Evolutionary conservation across 2,888 invertebrate genomes (phyloP).

Genomic region (Plebejus argus): DNA sequence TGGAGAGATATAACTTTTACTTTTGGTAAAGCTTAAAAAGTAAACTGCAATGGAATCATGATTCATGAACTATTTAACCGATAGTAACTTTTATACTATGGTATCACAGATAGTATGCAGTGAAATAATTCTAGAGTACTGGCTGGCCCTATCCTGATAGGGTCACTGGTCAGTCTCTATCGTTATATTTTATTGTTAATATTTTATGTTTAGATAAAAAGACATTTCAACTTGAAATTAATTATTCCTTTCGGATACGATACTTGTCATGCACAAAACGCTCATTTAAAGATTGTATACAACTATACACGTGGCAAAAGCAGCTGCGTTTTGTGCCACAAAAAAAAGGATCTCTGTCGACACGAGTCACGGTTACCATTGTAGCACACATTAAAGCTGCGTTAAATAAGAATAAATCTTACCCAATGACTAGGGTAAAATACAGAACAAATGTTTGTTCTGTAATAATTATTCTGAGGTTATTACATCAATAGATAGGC

Average conservation of each 20-base stretch:
- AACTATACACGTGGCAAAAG: slow-evolving; percentile 30
- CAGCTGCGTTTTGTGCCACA: slow-evolving; percentile 15
- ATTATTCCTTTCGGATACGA: neutral
- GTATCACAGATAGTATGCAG: too few relatives aligned
- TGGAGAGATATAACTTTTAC: neutral
- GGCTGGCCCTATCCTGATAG: too few relatives aligned
- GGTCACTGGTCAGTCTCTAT: too few relatives aligned
- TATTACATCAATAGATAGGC: neutral
- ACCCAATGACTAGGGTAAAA: too few relatives aligned
- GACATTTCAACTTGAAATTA: neutral
- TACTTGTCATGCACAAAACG: neutral
- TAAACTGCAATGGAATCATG: neutral
- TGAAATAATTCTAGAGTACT: too few relatives aligned
- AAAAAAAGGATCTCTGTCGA: slow-evolving; percentile 12
- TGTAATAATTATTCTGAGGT: too few relatives aligned
- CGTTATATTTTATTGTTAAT: too few relatives aligned
- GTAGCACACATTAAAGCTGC: neutral
- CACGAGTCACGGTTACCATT: slow-evolving; percentile 3
- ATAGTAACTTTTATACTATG: neutral
- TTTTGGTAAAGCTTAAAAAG: neutral
- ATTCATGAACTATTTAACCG: neutral
- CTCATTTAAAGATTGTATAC: slow-evolving; percentile 23
- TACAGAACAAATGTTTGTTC: too few relatives aligned
- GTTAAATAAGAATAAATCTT: neutral
- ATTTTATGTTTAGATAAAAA: too few relatives aligned